phyloP scores from a whole-genome alignment of 2,888 invertebrate species.

The Sicus ferrugineus region DNA sequence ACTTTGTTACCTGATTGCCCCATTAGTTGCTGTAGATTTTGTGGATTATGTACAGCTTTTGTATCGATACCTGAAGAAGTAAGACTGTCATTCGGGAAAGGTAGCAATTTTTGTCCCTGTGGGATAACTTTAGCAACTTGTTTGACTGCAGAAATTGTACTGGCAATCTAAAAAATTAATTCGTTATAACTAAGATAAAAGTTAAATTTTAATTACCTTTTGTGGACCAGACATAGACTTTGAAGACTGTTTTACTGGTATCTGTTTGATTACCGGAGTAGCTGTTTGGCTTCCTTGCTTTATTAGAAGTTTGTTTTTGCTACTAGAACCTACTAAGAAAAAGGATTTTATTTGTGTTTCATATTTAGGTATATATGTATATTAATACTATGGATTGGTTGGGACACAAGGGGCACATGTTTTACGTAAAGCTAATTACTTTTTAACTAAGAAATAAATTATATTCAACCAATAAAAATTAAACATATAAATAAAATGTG shows the following conservation, averaged over 20 bases:
- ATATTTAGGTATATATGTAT: background rate
- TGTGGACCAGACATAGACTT: conserved; percentile 48
- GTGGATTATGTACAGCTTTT: conserved; percentile 41
- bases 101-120: conserved; percentile 45
- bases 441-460: too few relatives aligned
- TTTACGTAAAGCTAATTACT: too few relatives aligned
- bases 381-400: too few relatives aligned
- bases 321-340: conserved; percentile 28
- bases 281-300: conserved; percentile 40
- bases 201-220: conserved; percentile 47
- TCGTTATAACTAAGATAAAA: background rate
- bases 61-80: conserved; percentile 33
- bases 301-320: conserved; percentile 43
- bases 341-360: background rate
- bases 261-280: conserved; percentile 53
- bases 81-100: conserved; percentile 35
- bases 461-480: too few relatives aligned
- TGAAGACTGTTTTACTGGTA: conserved; percentile 58
- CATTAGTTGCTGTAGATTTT: conserved; percentile 60
- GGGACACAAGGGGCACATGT: too few relatives aligned
- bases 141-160: conserved; percentile 30
- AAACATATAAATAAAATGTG: too few relatives aligned
- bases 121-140: conserved; percentile 43
- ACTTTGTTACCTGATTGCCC: conserved; percentile 61
- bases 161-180: conserved; percentile 12